Conservation (phyloP, 2,797 vertebrate species). For the Calcarius lapponicus region DNA sequence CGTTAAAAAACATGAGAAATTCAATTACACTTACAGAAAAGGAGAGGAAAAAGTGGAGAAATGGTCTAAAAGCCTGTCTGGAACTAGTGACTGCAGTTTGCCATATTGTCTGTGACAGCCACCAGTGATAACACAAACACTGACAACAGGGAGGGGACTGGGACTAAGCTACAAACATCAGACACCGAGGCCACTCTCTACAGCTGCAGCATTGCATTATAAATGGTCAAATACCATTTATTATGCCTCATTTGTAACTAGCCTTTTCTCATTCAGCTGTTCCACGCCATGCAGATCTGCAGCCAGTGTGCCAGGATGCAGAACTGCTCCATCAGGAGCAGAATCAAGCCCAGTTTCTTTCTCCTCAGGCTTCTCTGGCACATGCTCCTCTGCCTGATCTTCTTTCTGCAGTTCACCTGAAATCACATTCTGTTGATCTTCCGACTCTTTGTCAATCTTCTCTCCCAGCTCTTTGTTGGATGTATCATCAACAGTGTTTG, state of each 20-base stretch:
- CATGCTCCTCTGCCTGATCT: not conserved
- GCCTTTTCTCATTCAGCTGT: slow-evolving; percentile 90
- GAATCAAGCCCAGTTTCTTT: slow-evolving; percentile 65
- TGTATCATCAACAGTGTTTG: not conserved
- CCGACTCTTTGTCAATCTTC: not conserved
- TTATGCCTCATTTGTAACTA: slow-evolving; percentile 87
- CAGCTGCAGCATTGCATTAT: slow-evolving; percentile 78
- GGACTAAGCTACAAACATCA: slow-evolving; percentile 33
- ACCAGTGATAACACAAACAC: not conserved
- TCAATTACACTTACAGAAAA: not conserved
- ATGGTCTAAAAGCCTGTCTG: not conserved
- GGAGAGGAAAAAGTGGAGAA: not conserved
- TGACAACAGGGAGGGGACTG: not conserved
- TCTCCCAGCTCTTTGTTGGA: not conserved
- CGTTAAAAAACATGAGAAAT: not conserved
- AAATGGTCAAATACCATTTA: slow-evolving; percentile 91
- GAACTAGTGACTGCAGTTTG: not conserved
- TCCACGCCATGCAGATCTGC: slow-evolving; percentile 78
- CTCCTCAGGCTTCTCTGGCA: slow-evolving; percentile 13
- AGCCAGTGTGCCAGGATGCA: slow-evolving; percentile 76
- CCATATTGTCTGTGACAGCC: not conserved
- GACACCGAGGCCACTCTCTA: slow-evolving; percentile 48
- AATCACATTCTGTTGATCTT: not conserved
- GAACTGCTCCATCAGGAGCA: slow-evolving; percentile 50
- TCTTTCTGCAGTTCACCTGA: not conserved